Base-by-base conservation (phyloP, 2,797 vertebrate species). In the Cephalopachus bancanus region DNA sequence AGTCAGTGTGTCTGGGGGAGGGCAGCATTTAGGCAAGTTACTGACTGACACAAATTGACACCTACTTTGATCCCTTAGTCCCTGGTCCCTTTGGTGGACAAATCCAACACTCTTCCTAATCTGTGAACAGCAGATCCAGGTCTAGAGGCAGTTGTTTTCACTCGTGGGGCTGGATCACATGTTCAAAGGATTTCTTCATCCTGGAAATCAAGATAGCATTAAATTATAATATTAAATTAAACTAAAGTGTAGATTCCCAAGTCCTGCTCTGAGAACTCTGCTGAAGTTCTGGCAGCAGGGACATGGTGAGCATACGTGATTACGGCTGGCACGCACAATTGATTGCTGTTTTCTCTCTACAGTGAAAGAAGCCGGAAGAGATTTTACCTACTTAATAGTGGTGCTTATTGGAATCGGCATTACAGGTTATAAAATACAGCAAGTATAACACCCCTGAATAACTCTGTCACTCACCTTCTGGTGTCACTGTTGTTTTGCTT, bases 321-420 rank as follows among this genome's bases (percentile, higher is more conserved):
- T 0, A 5, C 5, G 16, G 57, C 53, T 7, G 1, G 57, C 55
- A 16, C n/a, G 0, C 20, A 1, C 92, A 26, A 96, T 89, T 51
- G 17, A 0, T 24, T 24, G 44, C 78, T 96, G 4, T 97, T 98
- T 97, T 95, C 79, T 98, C 83, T 97, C 98, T 97, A 93, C 98
- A 99, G 99, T 99, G 89, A 99, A 99, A 98, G 99, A 99, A 96
- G 99, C 99, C 28, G 99, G 99, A 94, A 99, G 98, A 98, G 99
- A 99, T 97, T 98, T 99, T 89, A 99, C 99, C 94, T 99, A 99
- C 96, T 97, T 99, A 80, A 98, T 99, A 8, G 99, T 99, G 97
- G 99, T 99, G 37, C 98, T 99, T 33, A 85, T 99, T 90, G 99
- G 99, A 85, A 98, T 99, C 83, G 98, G 99, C 96, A 98, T 99